Evolutionary conservation across 2,888 invertebrate genomes (phyloP), one percentile per base, ranked within the genome.

Genomic region (Athripsodes cinereus): DNA sequence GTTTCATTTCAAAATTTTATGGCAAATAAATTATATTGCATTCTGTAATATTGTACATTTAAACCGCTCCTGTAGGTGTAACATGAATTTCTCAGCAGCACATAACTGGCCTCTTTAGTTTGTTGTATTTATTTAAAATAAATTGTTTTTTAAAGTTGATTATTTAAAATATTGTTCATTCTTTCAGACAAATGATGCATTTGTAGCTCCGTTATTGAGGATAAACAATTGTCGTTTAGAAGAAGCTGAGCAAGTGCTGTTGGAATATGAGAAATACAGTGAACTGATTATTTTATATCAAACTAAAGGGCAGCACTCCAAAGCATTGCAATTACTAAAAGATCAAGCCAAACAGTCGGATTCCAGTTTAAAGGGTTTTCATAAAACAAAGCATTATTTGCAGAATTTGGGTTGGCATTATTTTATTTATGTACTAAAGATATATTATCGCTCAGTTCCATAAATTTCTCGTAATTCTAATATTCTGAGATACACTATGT

Each of bases 221-320:
- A 76, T 94, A 18, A 93, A 97, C 73, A 88, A 93, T 70, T 97
- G 97, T 68, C 92, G 96, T 65, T 74, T 97, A 19, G 92, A 92
- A 55, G 98, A 98, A 75, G 90, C 96, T 0, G 98, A 98, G 70
- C 85, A 87, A 67, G 91, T 92, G 1, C 76, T 99, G 34, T 83
- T 89, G 64, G 88, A 89, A 68, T 86, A 92, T 71, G 87, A 91
- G 55, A 97, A 96, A 72, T 88, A 88, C 69, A 90, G 88, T 63
- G 98, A 99, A 71, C 80, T 99, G 0, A 94, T 97, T 64, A 95
- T 98, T 67, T 78, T 99, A 31, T 99, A 98, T 72, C 92, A 96
- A 73, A 92, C 90, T 0, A 96, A 96, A 73, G 92, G 90, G 0
- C 88, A 93, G 66, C 97, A 98, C 70, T 85, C 87, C 62, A 89